A percentile compares a stretch with the other conserved stretches of the same genome.
These are phyloP conservation scores for Semaprochilodus insignis DNA, from an alignment of 2,797 vertebrate genomes.

Conservation along the genomic window DNA sequence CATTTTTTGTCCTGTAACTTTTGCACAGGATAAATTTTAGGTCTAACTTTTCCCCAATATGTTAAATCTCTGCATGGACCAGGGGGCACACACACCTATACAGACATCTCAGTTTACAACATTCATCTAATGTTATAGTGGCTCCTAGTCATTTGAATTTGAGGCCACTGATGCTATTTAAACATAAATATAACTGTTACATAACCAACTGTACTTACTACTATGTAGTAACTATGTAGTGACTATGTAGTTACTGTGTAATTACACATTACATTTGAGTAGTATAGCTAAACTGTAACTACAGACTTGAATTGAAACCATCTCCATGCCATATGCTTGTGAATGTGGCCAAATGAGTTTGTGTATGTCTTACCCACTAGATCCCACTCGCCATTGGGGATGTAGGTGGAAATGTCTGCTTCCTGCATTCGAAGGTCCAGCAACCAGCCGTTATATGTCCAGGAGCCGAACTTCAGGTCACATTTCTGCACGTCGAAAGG, in stretches of 20 bases:
- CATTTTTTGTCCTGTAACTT: no score
- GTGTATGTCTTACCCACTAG: slow-evolving; percentile 82
- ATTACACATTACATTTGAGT: background rate
- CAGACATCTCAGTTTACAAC: no score
- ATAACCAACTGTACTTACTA: no score
- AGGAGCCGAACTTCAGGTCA: slow-evolving; percentile 93
- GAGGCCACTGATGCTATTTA: no score
- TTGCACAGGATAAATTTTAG: no score
- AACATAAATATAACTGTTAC: no score
- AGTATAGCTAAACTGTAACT: background rate
- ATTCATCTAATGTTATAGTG: no score
- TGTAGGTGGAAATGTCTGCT: slow-evolving; percentile 90
- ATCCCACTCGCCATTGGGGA: slow-evolving; percentile 93
- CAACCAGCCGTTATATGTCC: slow-evolving; percentile 91
- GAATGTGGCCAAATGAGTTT: background rate
- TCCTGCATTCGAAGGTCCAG: slow-evolving; percentile 92
- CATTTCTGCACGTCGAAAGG: slow-evolving; percentile 94
- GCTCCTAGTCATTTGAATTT: no score
- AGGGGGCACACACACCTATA: no score
- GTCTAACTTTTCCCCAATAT: no score
- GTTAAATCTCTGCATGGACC: no score
- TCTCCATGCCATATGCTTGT: background rate
- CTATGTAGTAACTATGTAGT: background rate
- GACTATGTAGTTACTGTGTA: background rate
- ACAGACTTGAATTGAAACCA: background rate